Evolutionary conservation across 2,113 vertebrate genomes (phyloP).

Genomic region (Sprattus sprattus): DNA sequence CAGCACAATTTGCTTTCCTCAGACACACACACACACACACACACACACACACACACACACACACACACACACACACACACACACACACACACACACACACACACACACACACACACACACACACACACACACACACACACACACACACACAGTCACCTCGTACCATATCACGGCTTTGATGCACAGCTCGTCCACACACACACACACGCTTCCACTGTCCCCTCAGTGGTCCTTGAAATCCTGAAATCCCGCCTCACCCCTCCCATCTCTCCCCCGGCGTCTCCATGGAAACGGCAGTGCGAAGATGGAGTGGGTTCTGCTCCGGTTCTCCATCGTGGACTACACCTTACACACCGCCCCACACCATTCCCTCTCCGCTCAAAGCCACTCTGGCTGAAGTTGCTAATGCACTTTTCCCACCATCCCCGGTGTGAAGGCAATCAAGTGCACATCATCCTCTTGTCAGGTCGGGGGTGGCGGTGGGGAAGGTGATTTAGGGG

Average conservation of each 20-base stretch:
- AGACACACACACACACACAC: not conserved
- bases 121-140: slow-evolving; percentile 11
- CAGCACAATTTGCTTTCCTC: slow-evolving; percentile 28
- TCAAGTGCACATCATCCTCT: slow-evolving; percentile 11
- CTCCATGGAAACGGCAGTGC: slow-evolving; percentile 3
- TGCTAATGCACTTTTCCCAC: not conserved
- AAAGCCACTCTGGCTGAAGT: not conserved
- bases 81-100: not conserved
- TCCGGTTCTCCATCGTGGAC: not conserved
- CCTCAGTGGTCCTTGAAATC: not conserved
- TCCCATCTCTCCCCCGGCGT: not conserved
- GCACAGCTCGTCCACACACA: not conserved
- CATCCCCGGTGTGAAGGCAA: not conserved
- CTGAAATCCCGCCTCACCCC: not conserved
- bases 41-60: not conserved
- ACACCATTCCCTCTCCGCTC: not conserved
- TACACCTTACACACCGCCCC: not conserved
- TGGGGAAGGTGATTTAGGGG: not conserved
- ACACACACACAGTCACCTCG: not conserved
- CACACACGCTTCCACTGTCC: not conserved
- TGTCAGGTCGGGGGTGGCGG: not conserved
- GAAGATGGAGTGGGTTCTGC: not conserved
- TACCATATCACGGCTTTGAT: not conserved
- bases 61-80: slow-evolving; percentile 15
- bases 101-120: not conserved